Base-by-base conservation (phyloP, 2,888 invertebrate species). In the Deladenus siricidicola region DNA sequence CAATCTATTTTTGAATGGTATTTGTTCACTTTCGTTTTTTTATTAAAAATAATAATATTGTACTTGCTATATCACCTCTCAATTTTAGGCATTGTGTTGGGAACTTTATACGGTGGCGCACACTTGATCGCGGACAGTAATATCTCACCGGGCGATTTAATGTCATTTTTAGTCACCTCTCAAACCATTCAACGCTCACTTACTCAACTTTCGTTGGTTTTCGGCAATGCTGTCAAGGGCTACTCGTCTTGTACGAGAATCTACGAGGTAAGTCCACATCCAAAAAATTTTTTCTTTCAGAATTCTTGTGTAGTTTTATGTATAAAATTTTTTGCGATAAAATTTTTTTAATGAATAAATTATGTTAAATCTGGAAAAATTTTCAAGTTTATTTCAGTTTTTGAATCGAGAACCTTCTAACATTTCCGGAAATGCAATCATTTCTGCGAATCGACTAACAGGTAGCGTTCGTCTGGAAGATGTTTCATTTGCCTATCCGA, bases 131-230 rank as follows among this genome's bases (percentile, higher is more conserved):
- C 89, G 0, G 84, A 85, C 8, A 86, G 88, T 47, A 86, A 88
- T 30, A 83, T 94, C 75, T 85, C 88, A 0, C 86, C 91, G 0
- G 94, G 94, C 45, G 88, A 91, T 73, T 84, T 96, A 48, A 94
- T 96, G 92, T 88, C 93, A 0, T 96, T 92, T 80, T 83, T 96
- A 4, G 91, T 93, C 56, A 90, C 93, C 23, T 88, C 92, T 0
- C 94, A 96, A 82, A 91, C 90, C 0, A 89, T 94, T 54, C 94
- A 94, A 79, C 84, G 90, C 53, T 94, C 93, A 0, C 83, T 94
- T 23, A 87, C 88, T 1, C 92, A 94, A 78, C 83, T 96, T 53
- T 93, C 93, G 0, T 81, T 93, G 14, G 81, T 94, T 44, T 88
- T 92, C 81, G 94, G 94, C 0, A 86, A 89, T 1, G 87, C 89